Evolutionary conservation across 2,113 vertebrate genomes (phyloP).

Genomic region (Nannobrachium achirus): DNA sequence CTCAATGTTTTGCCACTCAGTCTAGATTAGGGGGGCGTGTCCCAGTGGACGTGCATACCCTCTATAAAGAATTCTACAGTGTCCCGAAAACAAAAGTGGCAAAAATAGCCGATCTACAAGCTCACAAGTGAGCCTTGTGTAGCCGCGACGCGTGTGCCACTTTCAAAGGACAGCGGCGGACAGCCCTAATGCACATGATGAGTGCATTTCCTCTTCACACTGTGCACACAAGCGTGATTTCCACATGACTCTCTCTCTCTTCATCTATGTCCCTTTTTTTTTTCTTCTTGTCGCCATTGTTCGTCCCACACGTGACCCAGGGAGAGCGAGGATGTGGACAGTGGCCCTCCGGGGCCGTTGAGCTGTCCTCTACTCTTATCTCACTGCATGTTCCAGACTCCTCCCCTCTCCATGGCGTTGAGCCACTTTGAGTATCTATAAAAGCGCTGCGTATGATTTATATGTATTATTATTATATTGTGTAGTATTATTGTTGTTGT

Average conservation of each 20-base stretch:
- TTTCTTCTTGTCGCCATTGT: slow-evolving; percentile 51
- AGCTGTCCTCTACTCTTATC: slow-evolving; percentile 27
- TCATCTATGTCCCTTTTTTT: neutral
- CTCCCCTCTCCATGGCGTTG: slow-evolving; percentile 21
- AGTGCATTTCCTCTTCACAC: slow-evolving; percentile 30
- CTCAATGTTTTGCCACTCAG: no score
- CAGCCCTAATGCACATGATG: slow-evolving; percentile 36
- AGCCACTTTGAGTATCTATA: neutral
- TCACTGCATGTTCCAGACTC: neutral
- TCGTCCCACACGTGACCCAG: neutral
- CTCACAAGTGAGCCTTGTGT: no score
- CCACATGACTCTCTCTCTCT: slow-evolving; percentile 33
- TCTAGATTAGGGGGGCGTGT: no score
- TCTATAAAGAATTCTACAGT: no score
- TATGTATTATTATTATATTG: no score
- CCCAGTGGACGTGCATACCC: no score
- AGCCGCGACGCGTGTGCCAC: neutral
- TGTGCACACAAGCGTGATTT: slow-evolving; percentile 46
- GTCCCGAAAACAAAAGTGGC: no score
- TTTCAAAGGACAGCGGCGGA: neutral
- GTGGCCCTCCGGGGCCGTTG: slow-evolving; percentile 37
- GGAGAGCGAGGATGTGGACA: neutral
- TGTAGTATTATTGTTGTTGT: no score
- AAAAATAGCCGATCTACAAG: neutral
- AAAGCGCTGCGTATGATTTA: no score